phyloP scores from a whole-genome alignment of 2,113 vertebrate species.

The Protobothrops flavoviridis region DNA sequence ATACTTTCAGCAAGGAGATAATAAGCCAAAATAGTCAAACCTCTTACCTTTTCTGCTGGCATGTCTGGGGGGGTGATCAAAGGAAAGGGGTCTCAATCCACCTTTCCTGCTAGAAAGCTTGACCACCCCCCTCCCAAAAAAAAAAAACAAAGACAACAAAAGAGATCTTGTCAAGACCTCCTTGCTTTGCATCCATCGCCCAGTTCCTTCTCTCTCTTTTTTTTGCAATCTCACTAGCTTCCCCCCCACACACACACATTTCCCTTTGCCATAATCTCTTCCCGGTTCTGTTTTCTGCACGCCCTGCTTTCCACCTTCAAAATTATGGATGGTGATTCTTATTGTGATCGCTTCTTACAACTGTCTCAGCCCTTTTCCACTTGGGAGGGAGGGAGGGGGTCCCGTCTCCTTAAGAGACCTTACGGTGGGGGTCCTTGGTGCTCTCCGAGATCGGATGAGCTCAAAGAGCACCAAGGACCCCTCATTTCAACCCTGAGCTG shows the following conservation, averaged over 20 bases:
- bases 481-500: neutral
- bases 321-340: neutral
- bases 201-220: neutral
- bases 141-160: constrained; percentile 15
- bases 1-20: neutral
- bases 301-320: neutral
- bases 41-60: neutral
- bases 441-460: too few relatives aligned
- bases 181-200: neutral
- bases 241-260: neutral
- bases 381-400: neutral
- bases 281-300: neutral
- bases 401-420: neutral
- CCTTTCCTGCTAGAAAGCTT: neutral
- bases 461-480: neutral
- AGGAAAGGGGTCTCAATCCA: neutral
- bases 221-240: neutral
- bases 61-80: neutral
- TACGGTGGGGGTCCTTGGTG: neutral
- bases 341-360: neutral
- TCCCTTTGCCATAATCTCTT: neutral
- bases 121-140: accelerated
- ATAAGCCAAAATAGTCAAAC: neutral
- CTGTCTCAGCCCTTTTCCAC: neutral
- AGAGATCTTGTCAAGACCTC: neutral